Conservation (phyloP, 1,140 invertebrate genomes). For the Meteorus sp. region DNA sequence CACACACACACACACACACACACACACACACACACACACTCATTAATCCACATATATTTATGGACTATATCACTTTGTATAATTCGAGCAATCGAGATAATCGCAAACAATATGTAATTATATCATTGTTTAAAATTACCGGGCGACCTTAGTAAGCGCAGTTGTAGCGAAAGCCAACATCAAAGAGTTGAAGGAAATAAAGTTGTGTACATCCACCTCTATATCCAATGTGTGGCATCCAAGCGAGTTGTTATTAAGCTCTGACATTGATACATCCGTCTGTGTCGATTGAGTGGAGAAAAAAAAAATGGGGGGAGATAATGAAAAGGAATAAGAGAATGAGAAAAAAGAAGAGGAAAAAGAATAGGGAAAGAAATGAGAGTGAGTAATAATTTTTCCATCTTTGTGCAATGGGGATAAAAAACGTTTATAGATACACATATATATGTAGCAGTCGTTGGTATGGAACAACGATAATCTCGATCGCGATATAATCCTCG, state of each 20-base stretch:
- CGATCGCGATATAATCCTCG: slow-evolving; percentile 22
- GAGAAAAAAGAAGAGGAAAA: slow-evolving; percentile 4
- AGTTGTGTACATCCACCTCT: too few relatives aligned
- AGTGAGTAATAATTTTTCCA: too few relatives aligned
- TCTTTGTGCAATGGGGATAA: too few relatives aligned
- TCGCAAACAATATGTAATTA: slow-evolving; percentile 50
- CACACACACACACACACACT: not conserved
- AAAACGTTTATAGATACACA: too few relatives aligned
- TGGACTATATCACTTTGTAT: slow-evolving; percentile 32
- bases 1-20: too few relatives aligned
- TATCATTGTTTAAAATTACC: slow-evolving; percentile 56
- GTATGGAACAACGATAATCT: slow-evolving; percentile 24
- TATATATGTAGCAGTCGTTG: too few relatives aligned
- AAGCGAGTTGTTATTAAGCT: slow-evolving; percentile 50
- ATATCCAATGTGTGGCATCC: too few relatives aligned
- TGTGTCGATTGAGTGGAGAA: slow-evolving; percentile 3
- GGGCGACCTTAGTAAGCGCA: slow-evolving; percentile 28
- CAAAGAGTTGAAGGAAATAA: slow-evolving; percentile 2
- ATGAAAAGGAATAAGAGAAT: not conserved
- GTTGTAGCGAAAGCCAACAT: not conserved
- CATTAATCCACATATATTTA: not conserved
- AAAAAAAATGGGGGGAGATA: slow-evolving; percentile 4
- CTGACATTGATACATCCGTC: slow-evolving; percentile 52
- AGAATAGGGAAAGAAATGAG: not conserved
- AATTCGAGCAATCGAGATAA: slow-evolving; percentile 52